Conservation (phyloP, 2,113 vertebrate genomes). For the Gavia stellata region DNA sequence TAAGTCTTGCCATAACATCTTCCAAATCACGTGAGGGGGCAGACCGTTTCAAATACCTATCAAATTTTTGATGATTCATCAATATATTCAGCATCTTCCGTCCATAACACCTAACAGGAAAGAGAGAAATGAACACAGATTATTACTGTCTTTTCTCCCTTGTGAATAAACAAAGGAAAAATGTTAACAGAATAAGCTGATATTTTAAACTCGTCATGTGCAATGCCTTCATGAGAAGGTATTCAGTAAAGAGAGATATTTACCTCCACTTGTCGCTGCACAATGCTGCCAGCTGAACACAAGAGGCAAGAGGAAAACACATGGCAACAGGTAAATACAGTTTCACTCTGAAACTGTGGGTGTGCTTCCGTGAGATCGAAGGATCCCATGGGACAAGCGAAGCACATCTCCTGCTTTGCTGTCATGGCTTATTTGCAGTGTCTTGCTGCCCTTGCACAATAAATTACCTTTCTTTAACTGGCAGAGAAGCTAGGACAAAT, state of each 20-base stretch:
- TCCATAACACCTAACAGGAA: constrained; percentile 65
- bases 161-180: not conserved
- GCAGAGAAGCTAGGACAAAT: not conserved
- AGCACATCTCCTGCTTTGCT: not conserved
- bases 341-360: not conserved
- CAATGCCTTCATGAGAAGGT: not conserved
- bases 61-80: constrained; percentile 50
- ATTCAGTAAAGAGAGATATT: not conserved
- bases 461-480: not conserved
- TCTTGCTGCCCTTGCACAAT: not conserved
- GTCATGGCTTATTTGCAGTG: not conserved
- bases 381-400: rapidly evolving
- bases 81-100: constrained; percentile 66
- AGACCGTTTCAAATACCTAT: constrained; percentile 48
- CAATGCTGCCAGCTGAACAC: not conserved
- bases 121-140: not conserved
- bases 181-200: not conserved
- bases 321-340: not conserved
- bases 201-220: not conserved
- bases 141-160: not conserved
- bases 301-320: not conserved
- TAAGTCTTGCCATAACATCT: constrained; percentile 59
- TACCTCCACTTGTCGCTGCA: not conserved
- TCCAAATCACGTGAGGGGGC: constrained; percentile 31
- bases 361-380: not conserved